Base-by-base conservation (phyloP, 2,113 vertebrate genomes). In the Ciconia stormi region DNA sequence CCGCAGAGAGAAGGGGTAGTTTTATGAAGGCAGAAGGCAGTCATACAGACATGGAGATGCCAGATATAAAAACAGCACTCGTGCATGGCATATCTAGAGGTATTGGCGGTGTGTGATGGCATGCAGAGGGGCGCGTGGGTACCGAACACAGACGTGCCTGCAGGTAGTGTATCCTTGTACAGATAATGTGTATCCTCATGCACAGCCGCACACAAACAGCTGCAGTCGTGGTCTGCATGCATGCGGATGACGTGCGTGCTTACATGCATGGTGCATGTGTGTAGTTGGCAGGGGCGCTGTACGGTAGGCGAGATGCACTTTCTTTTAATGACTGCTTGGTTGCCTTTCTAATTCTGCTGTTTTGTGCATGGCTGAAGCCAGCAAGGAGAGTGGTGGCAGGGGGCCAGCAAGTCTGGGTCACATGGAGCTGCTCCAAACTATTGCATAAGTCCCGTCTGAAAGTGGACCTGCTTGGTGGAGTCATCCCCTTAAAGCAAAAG, bases 401-500 rank as follows among this genome's bases (percentile, higher is more conserved):
- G 85, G 66, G 88, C 97, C 97, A 97, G 94, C 90, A 78, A 97
- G 97, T 98, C 97, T 98, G 97, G 97, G 95, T 98, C 97, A 96
- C 72, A 72, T 96, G 97, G 97, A 96, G 83, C 32, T 2, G 79
- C 94, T 97, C 97, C 98, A 98, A 83, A 72, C 65, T 83, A 79
- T 97, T 98, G 97, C 93, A 93, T 97, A 97, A 97, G 80, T 96
- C 77, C 67, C 3, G 93, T 96, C 96, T 97, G 96, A 96, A 92
- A 96, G 96, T 56, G 92, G 90, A 96, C 95, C 93, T 90, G 91
- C 91, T 32, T 21, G 85, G 84, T 92, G 88, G 96, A 96, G 91
- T 23, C 74, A 59, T 83, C 90, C 95, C 90, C 93, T 62, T 61
- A 76, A 59, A 82, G 85, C 50, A 72, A 47, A 86, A 87, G 79